Percentiles rank a stretch among this genome's conserved stretches.
These are phyloP conservation scores for Sebastes minor DNA, from an alignment of 2,797 vertebrate species.

Conservation along the genomic window DNA sequence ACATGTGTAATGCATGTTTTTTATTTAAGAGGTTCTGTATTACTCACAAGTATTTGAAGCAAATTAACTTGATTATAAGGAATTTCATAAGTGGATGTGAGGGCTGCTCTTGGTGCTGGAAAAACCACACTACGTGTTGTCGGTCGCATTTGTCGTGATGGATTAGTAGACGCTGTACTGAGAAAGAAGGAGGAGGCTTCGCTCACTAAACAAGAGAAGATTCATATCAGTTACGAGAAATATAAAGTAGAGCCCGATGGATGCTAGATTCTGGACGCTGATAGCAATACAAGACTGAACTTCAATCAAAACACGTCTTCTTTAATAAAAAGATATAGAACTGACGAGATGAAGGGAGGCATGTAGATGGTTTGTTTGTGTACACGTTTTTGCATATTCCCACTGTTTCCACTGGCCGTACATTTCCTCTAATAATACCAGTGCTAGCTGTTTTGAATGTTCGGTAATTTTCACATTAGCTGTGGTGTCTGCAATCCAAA, in stretches of 20 bases:
- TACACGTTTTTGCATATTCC: not conserved
- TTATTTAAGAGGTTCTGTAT: conserved; percentile 19
- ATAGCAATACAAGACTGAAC: not conserved
- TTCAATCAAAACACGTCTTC: not conserved
- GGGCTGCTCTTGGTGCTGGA: conserved; percentile 18
- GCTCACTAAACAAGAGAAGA: conserved; percentile 3
- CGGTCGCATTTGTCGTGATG: conserved; percentile 19
- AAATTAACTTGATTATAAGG: conserved; percentile 50
- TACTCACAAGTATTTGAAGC: conserved; percentile 37
- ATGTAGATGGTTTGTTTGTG: not conserved
- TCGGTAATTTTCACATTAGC: not conserved
- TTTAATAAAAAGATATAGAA: not conserved
- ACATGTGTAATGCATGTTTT: conserved; percentile 38
- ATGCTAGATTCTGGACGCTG: not conserved
- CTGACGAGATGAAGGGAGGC: not conserved
- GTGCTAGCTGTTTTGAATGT: not conserved
- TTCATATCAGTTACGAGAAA: not conserved
- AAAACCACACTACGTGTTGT: conserved; percentile 47
- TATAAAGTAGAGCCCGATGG: not conserved
- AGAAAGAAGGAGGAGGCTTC: not conserved
- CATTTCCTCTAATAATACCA: not conserved
- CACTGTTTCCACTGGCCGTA: not conserved
- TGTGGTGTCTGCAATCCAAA: not conserved
- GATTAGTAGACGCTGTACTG: not conserved
- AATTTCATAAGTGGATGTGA: conserved; percentile 52